These are phyloP conservation scores for Probosciger aterrimus DNA, from an alignment of 2,113 vertebrate genomes.

Conservation along the genomic window DNA sequence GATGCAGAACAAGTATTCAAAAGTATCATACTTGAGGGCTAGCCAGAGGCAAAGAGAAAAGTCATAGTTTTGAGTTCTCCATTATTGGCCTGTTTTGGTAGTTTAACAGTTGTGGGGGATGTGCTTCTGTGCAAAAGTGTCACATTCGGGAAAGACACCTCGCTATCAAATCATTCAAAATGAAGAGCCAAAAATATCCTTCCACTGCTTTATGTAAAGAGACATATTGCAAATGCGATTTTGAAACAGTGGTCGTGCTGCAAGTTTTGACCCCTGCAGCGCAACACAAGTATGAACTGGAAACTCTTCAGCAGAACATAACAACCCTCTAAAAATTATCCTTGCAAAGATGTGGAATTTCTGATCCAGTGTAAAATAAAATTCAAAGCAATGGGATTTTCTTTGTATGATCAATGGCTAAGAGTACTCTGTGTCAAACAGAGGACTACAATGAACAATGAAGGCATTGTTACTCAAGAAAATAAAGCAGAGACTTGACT, in stretches of 20 bases:
- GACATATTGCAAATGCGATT: not conserved
- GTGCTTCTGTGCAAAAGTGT: conserved; percentile 2
- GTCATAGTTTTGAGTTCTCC: not conserved
- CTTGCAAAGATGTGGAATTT: not conserved
- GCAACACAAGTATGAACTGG: not conserved
- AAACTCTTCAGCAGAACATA: not conserved
- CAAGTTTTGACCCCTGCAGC: not conserved
- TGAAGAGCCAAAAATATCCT: not conserved
- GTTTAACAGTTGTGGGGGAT: conserved; percentile 4
- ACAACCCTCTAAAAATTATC: not conserved
- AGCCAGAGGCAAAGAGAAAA: conserved; percentile 43
- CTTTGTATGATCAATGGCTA: not conserved
- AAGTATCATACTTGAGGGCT: conserved; percentile 32
- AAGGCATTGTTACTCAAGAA: not conserved
- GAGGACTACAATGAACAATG: not conserved
- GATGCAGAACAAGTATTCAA: conserved; percentile 3
- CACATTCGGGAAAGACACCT: conserved; percentile 13
- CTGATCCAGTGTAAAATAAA: not conserved
- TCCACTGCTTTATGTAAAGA: not conserved
- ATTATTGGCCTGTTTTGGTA: conserved; percentile 35
- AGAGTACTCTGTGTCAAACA: not conserved
- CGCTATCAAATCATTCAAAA: not conserved
- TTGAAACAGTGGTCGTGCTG: not conserved
- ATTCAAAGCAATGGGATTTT: not conserved
- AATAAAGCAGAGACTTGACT: not conserved